These are phyloP conservation scores for Lates japonicus DNA, from an alignment of 2,797 vertebrate genomes.

Conservation along the genomic window DNA sequence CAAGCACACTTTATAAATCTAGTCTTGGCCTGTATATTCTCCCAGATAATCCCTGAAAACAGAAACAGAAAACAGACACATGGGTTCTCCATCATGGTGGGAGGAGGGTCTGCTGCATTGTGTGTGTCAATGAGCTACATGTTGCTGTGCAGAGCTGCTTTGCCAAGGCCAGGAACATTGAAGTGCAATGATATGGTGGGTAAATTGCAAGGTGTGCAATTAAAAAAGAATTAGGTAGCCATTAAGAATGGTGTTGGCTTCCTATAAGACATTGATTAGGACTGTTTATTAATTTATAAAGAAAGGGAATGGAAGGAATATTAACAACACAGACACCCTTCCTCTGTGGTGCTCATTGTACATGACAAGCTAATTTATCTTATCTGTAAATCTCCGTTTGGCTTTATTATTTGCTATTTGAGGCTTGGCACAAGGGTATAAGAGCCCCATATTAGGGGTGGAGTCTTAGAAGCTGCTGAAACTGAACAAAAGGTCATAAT, in stretches of 20 bases:
- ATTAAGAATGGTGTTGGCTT: constrained; percentile 49
- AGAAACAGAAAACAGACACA: constrained; percentile 52
- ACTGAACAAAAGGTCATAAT: constrained; percentile 56
- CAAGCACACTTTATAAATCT: constrained; percentile 81
- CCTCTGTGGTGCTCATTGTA: constrained; percentile 16
- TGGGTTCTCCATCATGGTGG: constrained; percentile 62
- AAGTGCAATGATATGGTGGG: constrained; percentile 33
- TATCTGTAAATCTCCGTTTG: constrained; percentile 25
- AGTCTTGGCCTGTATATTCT: constrained; percentile 62
- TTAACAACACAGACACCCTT: constrained; percentile 11
- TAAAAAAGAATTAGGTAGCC: constrained; percentile 68
- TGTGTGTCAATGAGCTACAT: constrained; percentile 34
- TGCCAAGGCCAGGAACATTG: constrained; percentile 41
- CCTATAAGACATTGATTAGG: constrained; percentile 48
- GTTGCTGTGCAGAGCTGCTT: constrained; percentile 37
- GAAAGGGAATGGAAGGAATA: constrained; percentile 11
- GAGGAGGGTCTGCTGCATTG: constrained; percentile 33
- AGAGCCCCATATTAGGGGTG: constrained; percentile 24
- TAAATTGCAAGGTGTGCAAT: constrained; percentile 51
- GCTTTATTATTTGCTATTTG: constrained; percentile 50
- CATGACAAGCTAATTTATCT: constrained; percentile 16
- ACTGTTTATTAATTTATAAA: constrained; percentile 54
- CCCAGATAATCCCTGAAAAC: constrained; percentile 66
- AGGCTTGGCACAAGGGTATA: constrained; percentile 25
- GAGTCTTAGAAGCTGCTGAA: constrained; percentile 34